A percentile compares a stretch with the other conserved stretches of the same genome.
Evolutionary conservation across 2,888 invertebrate species (phyloP).

Genomic region (Tridacna gigas): DNA sequence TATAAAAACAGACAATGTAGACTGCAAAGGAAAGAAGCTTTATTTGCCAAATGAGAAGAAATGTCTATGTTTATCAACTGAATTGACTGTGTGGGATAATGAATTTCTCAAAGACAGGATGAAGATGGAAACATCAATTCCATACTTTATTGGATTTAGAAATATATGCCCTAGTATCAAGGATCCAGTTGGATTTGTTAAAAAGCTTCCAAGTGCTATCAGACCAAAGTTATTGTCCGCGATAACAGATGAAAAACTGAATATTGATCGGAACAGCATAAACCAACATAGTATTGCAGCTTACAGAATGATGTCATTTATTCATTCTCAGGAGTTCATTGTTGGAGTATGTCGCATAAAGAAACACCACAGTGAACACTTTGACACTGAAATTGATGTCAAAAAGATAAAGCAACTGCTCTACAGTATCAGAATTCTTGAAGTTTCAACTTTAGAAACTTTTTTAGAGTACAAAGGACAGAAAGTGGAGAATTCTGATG

Average conservation of each 20-base stretch:
- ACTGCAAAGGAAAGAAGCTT: background rate
- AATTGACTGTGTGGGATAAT: slow-evolving; percentile 37
- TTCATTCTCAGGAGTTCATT: slow-evolving; percentile 7
- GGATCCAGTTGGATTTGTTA: slow-evolving; percentile 17
- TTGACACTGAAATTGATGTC: background rate
- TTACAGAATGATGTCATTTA: background rate
- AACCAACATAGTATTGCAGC: slow-evolving; percentile 1
- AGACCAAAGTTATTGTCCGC: slow-evolving; percentile 36
- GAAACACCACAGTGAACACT: background rate
- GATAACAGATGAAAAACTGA: slow-evolving; percentile 29
- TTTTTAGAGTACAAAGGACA: background rate
- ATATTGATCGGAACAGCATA: slow-evolving; percentile 1
- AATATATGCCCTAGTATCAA: slow-evolving; percentile 13
- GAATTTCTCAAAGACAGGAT: slow-evolving; percentile 28
- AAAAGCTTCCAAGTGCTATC: slow-evolving; percentile 24
- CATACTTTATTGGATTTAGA: slow-evolving; percentile 42
- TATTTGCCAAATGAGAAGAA: slow-evolving; percentile 16
- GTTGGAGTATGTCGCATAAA: background rate
- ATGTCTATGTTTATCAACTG: slow-evolving; percentile 8
- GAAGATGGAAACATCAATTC: slow-evolving; percentile 21
- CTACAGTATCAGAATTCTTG: background rate
- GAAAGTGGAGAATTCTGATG: background rate
- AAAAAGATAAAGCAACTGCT: background rate
- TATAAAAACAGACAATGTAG: background rate
- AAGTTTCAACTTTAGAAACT: slow-evolving; percentile 3